A percentile compares a stretch with the other conserved stretches of the same genome.
phyloP scores from a whole-genome alignment of 2,797 vertebrate genomes.

The Micrastur ruficollis region DNA sequence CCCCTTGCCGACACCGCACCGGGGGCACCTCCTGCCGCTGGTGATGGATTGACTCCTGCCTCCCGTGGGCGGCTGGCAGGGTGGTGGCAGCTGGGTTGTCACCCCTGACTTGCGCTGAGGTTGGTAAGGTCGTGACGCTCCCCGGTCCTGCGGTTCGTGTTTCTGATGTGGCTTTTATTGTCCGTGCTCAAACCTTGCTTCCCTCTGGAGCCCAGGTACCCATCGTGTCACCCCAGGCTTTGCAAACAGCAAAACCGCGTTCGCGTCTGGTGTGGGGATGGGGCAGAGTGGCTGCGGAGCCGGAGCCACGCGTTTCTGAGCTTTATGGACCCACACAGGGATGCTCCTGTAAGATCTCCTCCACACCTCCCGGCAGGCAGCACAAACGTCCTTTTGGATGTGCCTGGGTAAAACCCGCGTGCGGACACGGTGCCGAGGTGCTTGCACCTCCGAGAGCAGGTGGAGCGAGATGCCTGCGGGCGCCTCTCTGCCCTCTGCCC shows the following conservation, averaged over 20 bases:
- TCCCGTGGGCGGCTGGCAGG: not conserved
- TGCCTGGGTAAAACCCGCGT: fast-evolving
- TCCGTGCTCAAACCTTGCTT: not conserved
- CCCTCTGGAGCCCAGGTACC: not conserved
- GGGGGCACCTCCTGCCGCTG: not conserved
- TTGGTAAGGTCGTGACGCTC: not conserved
- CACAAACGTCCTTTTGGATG: not conserved
- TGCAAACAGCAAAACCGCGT: fast-evolving
- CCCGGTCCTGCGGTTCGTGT: not conserved
- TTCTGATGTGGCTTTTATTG: not conserved
- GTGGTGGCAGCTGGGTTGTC: not conserved
- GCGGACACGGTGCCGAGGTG: not conserved
- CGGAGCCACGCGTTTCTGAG: fast-evolving
- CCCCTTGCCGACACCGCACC: not conserved
- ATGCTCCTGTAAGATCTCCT: too few relatives aligned
- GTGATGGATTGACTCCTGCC: conserved; percentile 44
- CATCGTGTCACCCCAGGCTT: fast-evolving
- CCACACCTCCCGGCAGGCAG: not conserved
- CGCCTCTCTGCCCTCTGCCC: not conserved
- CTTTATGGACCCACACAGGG: fast-evolving
- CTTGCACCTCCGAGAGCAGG: not conserved
- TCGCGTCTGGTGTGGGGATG: fast-evolving
- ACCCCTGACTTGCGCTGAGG: not conserved
- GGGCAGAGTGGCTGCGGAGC: not conserved
- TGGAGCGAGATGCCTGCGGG: not conserved